phyloP scores from a whole-genome alignment of 1,140 invertebrate genomes.

The Limonius californicus region DNA sequence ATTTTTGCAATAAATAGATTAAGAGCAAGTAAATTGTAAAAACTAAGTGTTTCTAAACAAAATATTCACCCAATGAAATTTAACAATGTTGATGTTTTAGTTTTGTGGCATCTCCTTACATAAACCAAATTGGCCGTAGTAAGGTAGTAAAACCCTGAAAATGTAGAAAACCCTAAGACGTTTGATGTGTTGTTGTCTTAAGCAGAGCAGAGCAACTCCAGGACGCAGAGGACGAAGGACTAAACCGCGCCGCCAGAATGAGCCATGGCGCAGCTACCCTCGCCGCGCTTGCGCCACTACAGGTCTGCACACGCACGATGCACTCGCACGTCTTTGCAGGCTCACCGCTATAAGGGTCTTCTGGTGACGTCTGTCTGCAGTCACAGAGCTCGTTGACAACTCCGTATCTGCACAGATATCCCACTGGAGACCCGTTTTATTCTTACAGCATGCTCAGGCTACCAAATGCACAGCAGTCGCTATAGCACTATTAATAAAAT shows the following conservation, averaged over 20 bases:
- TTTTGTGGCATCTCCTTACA: neutral
- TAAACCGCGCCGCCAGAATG: slow-evolving; percentile 46
- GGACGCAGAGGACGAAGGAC: neutral
- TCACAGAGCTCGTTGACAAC: neutral
- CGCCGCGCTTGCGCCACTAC: slow-evolving; percentile 63
- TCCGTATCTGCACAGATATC: slow-evolving; percentile 6
- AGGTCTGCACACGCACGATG: slow-evolving; percentile 49
- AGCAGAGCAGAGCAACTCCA: neutral
- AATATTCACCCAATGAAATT: no score
- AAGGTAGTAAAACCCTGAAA: neutral
- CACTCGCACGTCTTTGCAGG: slow-evolving; percentile 15
- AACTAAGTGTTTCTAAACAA: no score
- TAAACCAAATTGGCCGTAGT: no score
- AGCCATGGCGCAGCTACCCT: slow-evolving; percentile 62
- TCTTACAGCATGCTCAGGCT: neutral
- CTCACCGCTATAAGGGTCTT: slow-evolving; percentile 7
- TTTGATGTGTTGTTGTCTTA: slow-evolving; percentile 10
- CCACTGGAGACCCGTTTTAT: neutral
- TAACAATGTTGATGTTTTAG: slow-evolving; percentile 10
- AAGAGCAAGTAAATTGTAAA: no score
- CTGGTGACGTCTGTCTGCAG: neutral
- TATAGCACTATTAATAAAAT: slow-evolving; percentile 4
- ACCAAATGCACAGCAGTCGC: slow-evolving; percentile 14
- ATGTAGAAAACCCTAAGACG: slow-evolving; percentile 1
- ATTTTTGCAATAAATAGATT: no score